A percentile compares a stretch with the other conserved stretches of the same genome.
Conservation (phyloP, 2,113 vertebrate genomes). For the Porphyrio hochstetteri region DNA sequence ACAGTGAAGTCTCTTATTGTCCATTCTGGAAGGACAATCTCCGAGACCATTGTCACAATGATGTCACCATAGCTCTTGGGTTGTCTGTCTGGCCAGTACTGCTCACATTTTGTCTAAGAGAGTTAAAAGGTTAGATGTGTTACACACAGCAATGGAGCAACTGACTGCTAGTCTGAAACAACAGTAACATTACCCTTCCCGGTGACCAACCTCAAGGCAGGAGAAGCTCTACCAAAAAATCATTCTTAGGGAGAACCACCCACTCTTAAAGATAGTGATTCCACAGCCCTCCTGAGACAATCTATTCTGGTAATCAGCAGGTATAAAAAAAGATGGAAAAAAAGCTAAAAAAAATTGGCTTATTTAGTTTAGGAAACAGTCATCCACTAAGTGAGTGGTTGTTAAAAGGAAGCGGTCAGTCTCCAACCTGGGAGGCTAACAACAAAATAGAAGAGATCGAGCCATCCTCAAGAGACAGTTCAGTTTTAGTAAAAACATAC, state of each 20-base stretch:
- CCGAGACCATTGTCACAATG: constrained; percentile 81
- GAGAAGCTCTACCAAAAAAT: background rate
- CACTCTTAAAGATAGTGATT: accelerated
- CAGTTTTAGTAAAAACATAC: constrained; percentile 81
- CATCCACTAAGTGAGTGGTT: background rate
- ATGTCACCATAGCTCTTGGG: constrained; percentile 80
- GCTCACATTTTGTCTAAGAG: constrained; percentile 92
- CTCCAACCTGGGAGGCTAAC: background rate
- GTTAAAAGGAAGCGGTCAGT: background rate
- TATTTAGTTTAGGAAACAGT: background rate
- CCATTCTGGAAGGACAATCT: constrained; percentile 89
- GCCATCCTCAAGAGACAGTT: background rate
- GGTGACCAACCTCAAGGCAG: background rate
- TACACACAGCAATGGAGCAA: background rate
- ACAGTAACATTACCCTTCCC: accelerated
- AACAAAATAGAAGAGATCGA: background rate
- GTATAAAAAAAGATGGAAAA: background rate
- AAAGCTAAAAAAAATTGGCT: background rate
- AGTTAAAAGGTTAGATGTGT: background rate
- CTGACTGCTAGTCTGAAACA: background rate
- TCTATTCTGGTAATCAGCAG: background rate
- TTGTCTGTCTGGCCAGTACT: constrained; percentile 89
- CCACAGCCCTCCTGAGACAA: background rate
- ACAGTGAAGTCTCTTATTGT: constrained; percentile 91
- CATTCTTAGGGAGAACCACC: background rate